Evolutionary conservation across 2,888 invertebrate genomes (phyloP).

Genomic region (Andrena bucephala): DNA sequence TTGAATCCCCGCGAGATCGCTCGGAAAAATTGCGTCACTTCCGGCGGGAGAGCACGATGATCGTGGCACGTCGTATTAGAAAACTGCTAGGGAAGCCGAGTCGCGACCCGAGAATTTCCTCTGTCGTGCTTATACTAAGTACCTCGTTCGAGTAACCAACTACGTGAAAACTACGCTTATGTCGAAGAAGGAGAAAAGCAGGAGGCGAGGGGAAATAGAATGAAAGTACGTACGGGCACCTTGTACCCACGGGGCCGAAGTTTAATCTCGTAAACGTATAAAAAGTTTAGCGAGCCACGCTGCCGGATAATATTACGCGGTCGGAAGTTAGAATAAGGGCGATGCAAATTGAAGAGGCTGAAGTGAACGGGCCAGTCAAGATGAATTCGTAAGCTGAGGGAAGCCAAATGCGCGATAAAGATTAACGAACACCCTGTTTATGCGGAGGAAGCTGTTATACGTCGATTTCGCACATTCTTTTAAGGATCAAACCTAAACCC

Average conservation of each 20-base stretch:
- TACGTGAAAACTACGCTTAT: conserved; percentile 69
- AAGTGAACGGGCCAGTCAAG: conserved; percentile 57
- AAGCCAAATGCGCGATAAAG: conserved; percentile 48
- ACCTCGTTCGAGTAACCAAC: conserved; percentile 65
- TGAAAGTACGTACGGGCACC: conserved; percentile 54
- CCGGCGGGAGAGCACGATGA: conserved; percentile 15
- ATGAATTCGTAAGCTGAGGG: conserved; percentile 66
- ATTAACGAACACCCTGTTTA: conserved; percentile 39
- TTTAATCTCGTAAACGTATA: conserved; percentile 79
- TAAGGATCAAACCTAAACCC: no score
- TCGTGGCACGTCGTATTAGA: conserved; percentile 44
- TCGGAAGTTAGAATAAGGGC: conserved; percentile 71
- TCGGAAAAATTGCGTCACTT: conserved; percentile 41
- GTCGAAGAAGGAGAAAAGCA: conserved; percentile 19
- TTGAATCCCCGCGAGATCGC: conserved; percentile 41
- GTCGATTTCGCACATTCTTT: neutral
- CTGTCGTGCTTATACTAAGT: conserved; percentile 67
- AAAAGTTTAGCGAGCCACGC: conserved; percentile 78
- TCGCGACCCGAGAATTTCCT: conserved; percentile 59
- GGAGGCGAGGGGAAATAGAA: conserved; percentile 50
- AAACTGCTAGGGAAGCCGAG: conserved; percentile 21
- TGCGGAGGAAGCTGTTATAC: conserved; percentile 15
- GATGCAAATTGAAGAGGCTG: conserved; percentile 73
- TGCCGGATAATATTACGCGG: conserved; percentile 72
- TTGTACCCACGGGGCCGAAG: conserved; percentile 73